Evolutionary conservation across 2,888 invertebrate species (phyloP).

Genomic region (Leptinotarsa peninsularis): DNA sequence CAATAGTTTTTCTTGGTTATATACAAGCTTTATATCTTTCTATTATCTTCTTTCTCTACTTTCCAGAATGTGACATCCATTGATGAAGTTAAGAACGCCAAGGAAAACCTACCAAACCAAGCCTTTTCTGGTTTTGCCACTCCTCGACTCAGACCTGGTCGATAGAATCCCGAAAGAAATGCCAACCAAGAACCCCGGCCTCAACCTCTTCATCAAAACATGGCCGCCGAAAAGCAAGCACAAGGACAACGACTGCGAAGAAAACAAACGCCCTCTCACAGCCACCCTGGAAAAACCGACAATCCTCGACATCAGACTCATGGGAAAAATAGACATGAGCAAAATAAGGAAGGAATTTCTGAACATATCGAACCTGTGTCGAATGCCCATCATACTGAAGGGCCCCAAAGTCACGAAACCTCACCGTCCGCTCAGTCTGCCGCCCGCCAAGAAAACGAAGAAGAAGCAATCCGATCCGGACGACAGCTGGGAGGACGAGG

Average conservation of each 20-base stretch:
- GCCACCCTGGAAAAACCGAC: constrained; percentile 71
- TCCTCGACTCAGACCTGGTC: constrained; percentile 41
- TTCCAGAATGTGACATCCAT: constrained; percentile 28
- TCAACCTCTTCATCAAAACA: constrained; percentile 62
- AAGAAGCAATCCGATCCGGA: constrained; percentile 49
- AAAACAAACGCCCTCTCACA: constrained; percentile 67
- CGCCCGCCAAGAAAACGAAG: constrained; percentile 42
- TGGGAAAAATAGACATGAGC: constrained; percentile 72
- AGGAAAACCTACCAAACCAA: constrained; percentile 38
- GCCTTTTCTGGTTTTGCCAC: constrained; percentile 56
- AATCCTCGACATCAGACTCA: constrained; percentile 68
- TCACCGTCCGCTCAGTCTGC: constrained; percentile 55
- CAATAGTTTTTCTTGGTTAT: no score
- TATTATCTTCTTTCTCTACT: not conserved
- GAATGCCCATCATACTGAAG: constrained; percentile 56
- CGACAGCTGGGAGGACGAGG: constrained; percentile 58
- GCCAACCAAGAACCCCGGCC: constrained; percentile 56
- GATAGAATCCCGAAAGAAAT: constrained; percentile 47
- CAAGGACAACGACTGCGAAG: constrained; percentile 48
- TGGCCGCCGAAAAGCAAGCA: constrained; percentile 56
- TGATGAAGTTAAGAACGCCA: constrained; percentile 51
- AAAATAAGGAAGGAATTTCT: constrained; percentile 69
- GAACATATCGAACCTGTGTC: constrained; percentile 64
- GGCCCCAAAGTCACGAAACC: constrained; percentile 34
- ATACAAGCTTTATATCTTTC: not conserved